Conservation (phyloP, 1,140 invertebrate species). For the Eulimnadia texana region DNA sequence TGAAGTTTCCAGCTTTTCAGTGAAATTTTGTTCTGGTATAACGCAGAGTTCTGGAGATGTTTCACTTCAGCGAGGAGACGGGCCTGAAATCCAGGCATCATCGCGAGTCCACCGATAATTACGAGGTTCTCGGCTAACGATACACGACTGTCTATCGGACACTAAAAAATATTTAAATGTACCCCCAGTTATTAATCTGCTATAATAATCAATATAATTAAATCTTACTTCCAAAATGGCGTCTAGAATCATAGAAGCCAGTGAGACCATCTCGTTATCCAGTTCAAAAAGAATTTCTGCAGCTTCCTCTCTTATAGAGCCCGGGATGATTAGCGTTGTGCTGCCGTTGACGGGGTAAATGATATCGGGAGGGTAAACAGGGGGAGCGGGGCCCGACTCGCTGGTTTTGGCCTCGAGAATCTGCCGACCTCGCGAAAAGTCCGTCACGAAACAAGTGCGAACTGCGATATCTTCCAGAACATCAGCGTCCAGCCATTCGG, state of each 20-base stretch:
- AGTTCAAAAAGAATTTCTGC: slow-evolving; percentile 71
- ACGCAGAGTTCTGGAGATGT: slow-evolving; percentile 38
- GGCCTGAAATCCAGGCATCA: slow-evolving; percentile 60
- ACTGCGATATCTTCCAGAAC: slow-evolving; percentile 39
- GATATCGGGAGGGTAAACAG: slow-evolving; percentile 39
- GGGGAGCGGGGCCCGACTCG: slow-evolving; percentile 27
- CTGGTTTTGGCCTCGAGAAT: slow-evolving; percentile 31
- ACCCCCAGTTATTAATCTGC: not conserved
- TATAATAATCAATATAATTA: not conserved
- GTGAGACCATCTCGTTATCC: slow-evolving; percentile 64
- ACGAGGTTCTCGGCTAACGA: slow-evolving; percentile 64
- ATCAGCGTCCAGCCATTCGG: slow-evolving; percentile 22
- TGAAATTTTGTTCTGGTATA: slow-evolving; percentile 47
- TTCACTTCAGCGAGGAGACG: slow-evolving; percentile 59
- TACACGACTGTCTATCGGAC: slow-evolving; percentile 56
- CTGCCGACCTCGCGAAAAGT: slow-evolving; percentile 45
- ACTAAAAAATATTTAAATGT: slow-evolving; percentile 30
- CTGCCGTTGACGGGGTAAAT: slow-evolving; percentile 54
- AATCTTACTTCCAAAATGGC: slow-evolving; percentile 49
- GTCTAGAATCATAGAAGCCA: slow-evolving; percentile 71
- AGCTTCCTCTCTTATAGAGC: slow-evolving; percentile 54
- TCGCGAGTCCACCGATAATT: slow-evolving; percentile 66
- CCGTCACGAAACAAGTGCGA: slow-evolving; percentile 69
- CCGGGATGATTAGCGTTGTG: slow-evolving; percentile 44
- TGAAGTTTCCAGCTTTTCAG: slow-evolving; percentile 62